Base-by-base conservation (phyloP, 2,888 invertebrate species). In the Frankliniella intonsa region DNA sequence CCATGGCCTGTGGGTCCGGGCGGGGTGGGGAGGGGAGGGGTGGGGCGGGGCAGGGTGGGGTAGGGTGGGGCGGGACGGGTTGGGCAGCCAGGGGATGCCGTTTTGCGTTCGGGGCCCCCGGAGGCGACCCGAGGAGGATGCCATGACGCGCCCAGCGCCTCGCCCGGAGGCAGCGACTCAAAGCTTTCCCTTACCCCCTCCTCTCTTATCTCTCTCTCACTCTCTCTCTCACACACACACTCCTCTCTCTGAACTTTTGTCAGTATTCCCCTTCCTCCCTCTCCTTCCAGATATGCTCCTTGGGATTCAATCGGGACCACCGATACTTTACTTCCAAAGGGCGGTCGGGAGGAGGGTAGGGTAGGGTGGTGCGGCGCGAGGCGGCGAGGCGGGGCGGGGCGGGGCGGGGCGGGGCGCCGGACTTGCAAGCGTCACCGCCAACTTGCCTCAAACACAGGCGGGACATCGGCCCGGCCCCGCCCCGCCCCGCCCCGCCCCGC, bases 301-400 rank as follows among this genome's bases (percentile, higher is more conserved):
- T 38, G 69, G 69, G 69, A 76, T 76, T 76, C 22, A 76, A 76
- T 76, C 69, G 69, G 22, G 25, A 12, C 69, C 69, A 25, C 25
- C 11, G 69, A 76, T 55, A 55, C 55, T 38, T 38, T 55, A 55
- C 55, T 38, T 38, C 38, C 38, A 38, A 38, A 38, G 38, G 38
- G 14, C 62, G 62, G 17, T 17, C 62, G 14, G 62, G 7, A 0
- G 62, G 62, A 17, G 62, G 55, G 14, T 55, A 55, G 12, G 55
- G 55, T 2, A 17, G 55, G 55, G 55, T 55, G 55, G 55, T 12
- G 55, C 3, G 55, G 55, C 3, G 12, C 10, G 51, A 14, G 51
- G 51, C 51, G 51, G 51, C 51, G 9, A 51, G 12, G 55, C 5
- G 55, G 55, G 3, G 55, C 55, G 3, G 55, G 14, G 1, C 3